A percentile compares a stretch with the other conserved stretches of the same genome.
Evolutionary conservation across 37 sponge, comb jelly and placozoan species (phyloP).

Genomic region (Amphimedon queenslandica): DNA sequence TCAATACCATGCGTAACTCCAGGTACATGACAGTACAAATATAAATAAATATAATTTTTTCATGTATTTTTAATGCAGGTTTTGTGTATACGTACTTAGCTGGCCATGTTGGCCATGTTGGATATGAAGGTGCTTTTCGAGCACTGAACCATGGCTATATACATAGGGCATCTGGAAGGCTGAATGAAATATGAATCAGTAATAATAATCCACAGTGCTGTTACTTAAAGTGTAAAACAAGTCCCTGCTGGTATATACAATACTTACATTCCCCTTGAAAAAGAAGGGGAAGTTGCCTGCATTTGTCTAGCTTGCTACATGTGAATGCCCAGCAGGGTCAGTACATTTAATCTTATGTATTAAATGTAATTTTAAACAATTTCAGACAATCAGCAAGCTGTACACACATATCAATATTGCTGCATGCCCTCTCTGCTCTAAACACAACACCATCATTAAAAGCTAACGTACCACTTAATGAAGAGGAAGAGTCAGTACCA

Average conservation of each 20-base stretch:
- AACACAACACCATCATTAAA: constrained; percentile 11
- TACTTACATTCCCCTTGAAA: constrained; percentile 28
- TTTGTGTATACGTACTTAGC: constrained; percentile 45
- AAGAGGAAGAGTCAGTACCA: constrained; percentile 30
- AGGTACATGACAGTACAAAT: constrained; percentile 13
- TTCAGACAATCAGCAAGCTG: constrained; percentile 54
- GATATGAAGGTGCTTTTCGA: constrained; percentile 46
- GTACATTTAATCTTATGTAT: too few species aligned
- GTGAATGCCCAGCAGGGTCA: constrained; percentile 73
- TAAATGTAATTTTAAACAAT: too few species aligned
- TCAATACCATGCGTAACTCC: constrained; percentile 42
- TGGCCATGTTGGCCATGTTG: constrained; percentile 20
- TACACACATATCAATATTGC: constrained; percentile 62
- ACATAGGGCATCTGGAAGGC: constrained; percentile 38
- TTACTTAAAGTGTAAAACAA: constrained; percentile 32
- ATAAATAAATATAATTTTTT: too few species aligned
- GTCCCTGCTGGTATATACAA: constrained; percentile 36
- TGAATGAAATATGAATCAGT: constrained; percentile 18
- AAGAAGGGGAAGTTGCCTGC: constrained; percentile 28
- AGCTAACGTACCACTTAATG: background rate
- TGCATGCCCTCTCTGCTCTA: constrained; percentile 45
- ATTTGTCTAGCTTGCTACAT: constrained; percentile 38
- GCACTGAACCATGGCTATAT: constrained; percentile 47
- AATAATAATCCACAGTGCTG: constrained; percentile 37
- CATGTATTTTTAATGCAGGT: constrained; percentile 25